phyloP scores from a whole-genome alignment of 2,888 invertebrate species.

The Geophilus truncorum region DNA sequence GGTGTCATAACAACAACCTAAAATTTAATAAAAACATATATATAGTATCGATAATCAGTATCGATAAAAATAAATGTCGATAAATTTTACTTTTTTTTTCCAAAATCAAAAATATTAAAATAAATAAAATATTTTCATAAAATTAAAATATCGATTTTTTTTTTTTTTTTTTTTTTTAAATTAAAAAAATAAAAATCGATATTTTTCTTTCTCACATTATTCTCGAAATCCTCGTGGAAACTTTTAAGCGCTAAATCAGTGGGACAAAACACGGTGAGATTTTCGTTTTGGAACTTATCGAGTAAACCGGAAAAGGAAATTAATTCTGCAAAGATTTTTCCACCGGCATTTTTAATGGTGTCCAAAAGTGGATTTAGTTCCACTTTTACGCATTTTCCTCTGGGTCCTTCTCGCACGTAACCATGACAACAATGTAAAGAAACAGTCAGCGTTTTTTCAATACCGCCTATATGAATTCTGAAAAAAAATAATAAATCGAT shows the following conservation, averaged over 20 bases:
- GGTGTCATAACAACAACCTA: conserved; percentile 38
- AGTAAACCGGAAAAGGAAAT: conserved; percentile 54
- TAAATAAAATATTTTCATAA: too few species aligned
- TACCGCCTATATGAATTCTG: conserved; percentile 57
- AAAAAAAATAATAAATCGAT: conserved; percentile 38
- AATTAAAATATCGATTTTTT: not conserved
- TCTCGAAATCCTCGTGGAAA: conserved; percentile 41
- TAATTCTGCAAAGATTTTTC: conserved; percentile 57
- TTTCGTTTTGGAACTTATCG: conserved; percentile 53
- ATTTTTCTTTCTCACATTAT: conserved; percentile 37
- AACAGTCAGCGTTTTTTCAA: conserved; percentile 59
- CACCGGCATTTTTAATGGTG: conserved; percentile 57
- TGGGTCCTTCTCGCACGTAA: conserved; percentile 53
- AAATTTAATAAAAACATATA: too few species aligned
- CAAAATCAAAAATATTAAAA: too few species aligned
- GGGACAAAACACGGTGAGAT: conserved; percentile 54
- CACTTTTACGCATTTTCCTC: conserved; percentile 52
- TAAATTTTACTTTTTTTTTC: too few species aligned
- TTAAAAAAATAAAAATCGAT: not conserved
- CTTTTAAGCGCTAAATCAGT: conserved; percentile 50
- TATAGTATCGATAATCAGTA: too few species aligned
- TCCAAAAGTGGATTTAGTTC: conserved; percentile 57
- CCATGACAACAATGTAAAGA: conserved; percentile 66
- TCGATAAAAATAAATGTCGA: too few species aligned
- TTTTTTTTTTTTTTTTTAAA: too few species aligned